Percentiles rank a stretch among this genome's conserved stretches.
Evolutionary conservation across 1,140 invertebrate species (phyloP).

Genomic region (Spodoptera litura): DNA sequence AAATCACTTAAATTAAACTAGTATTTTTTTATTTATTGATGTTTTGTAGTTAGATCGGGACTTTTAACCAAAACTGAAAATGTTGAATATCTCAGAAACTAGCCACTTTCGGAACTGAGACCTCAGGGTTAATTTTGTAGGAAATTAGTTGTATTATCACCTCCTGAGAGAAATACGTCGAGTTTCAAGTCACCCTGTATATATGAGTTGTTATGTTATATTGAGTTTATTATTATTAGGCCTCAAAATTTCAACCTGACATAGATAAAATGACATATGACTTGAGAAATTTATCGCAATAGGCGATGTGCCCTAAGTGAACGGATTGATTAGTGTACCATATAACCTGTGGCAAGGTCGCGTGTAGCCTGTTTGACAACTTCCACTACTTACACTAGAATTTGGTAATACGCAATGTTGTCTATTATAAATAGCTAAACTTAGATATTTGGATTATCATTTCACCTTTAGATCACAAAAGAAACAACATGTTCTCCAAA

Average conservation of each 20-base stretch:
- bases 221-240: too few relatives aligned
- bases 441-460: slow-evolving; percentile 7
- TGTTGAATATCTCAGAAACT: too few relatives aligned
- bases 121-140: too few relatives aligned
- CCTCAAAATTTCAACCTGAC: neutral
- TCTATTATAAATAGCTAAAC: slow-evolving; percentile 20
- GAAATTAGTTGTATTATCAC: too few relatives aligned
- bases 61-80: too few relatives aligned
- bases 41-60: too few relatives aligned
- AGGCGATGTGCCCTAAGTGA: slow-evolving; percentile 32
- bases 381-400: slow-evolving; percentile 35
- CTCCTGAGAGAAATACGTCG: too few relatives aligned
- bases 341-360: slow-evolving; percentile 55
- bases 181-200: too few relatives aligned
- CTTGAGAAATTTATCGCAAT: slow-evolving; percentile 32
- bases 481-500: slow-evolving; percentile 59
- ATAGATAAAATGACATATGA: slow-evolving; percentile 1
- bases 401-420: slow-evolving; percentile 42
- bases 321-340: slow-evolving; percentile 50
- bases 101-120: too few relatives aligned
- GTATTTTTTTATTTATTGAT: too few relatives aligned
- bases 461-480: slow-evolving; percentile 45
- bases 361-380: slow-evolving; percentile 43
- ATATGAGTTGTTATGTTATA: too few relatives aligned
- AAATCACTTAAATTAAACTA: too few relatives aligned